Base-by-base conservation (phyloP, 2,888 invertebrate species). In the Chrysomela aeneicollis region DNA sequence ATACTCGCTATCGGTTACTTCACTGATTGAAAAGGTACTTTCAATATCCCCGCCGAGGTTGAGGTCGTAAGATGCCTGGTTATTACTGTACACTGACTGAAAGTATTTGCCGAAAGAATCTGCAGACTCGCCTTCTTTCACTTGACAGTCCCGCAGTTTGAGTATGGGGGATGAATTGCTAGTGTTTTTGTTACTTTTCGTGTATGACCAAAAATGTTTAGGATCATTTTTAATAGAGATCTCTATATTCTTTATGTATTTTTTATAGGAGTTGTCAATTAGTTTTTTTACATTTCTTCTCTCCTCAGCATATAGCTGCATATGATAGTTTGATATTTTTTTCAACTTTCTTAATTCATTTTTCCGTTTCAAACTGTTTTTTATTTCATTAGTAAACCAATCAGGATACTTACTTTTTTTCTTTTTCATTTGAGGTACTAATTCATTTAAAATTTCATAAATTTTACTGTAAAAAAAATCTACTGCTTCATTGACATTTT, bases 61-160 rank as follows among this genome's bases (percentile, higher is more conserved):
- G 26, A 26, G 26, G 26, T 26, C 6, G 26, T 26, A 26, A 26
- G 26, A 26, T 26, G 26, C 26, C 26, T 26, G 26, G 26, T 26
- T 6, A 26, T 26, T 26, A 26, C 26, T 26, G 26, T 26, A 26
- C 4, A 26, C 26, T 47, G 47, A 47, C 10, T 47, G 47, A 47
- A 17, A 47, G 19, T 47, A 47, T 47, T 47, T 47, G 47, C 47
- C 47, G 47, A 47, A 47, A 47, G 47, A 47, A 47, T 47, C 47
- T 47, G 35, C 35, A 35, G 35, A 35, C 35, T 35, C 35, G 47
- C 47, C 47, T 17, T 47, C 47, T 47, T 47, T 47, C 15, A 47
- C 47, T 47, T 47, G 47, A 47, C 35, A 35, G 35, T 9, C 35
- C 35, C 12, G 35, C 35, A 35, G 35, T 35, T 35, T 35, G 35